Evolutionary conservation across 2,888 invertebrate genomes (phyloP).

Genomic region (Stenodera caucasica): DNA sequence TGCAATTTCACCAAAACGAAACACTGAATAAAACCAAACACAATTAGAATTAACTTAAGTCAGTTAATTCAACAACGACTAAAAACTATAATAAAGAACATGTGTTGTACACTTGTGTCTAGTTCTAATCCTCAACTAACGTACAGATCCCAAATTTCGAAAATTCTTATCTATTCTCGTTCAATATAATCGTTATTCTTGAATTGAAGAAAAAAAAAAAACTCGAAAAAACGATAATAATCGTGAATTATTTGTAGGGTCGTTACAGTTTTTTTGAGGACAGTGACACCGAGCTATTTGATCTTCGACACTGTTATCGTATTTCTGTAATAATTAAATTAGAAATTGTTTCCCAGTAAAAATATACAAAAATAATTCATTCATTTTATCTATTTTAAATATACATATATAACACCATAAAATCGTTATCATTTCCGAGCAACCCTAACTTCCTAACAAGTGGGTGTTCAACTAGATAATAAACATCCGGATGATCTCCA

Average conservation of each 20-base stretch:
- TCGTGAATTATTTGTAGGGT: neutral
- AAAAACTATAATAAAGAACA: slow-evolving; percentile 25
- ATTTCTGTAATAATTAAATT: slow-evolving; percentile 18
- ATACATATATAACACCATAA: slow-evolving; percentile 18
- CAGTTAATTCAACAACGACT: neutral
- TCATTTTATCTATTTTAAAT: neutral
- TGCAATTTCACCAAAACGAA: neutral
- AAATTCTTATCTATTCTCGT: slow-evolving; percentile 19
- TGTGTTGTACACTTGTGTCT: slow-evolving; percentile 39
- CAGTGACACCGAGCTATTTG: slow-evolving; percentile 42
- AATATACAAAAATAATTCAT: neutral
- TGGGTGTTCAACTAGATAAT: slow-evolving; percentile 38
- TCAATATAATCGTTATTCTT: slow-evolving; percentile 14
- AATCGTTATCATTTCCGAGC: slow-evolving; percentile 48
- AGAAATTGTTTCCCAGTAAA: slow-evolving; percentile 8
- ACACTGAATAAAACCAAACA: neutral
- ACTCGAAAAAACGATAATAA: neutral
- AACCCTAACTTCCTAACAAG: slow-evolving; percentile 44
- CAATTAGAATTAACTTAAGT: neutral
- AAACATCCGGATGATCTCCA: slow-evolving; percentile 39
- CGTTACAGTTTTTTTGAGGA: slow-evolving; percentile 35
- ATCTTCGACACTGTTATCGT: slow-evolving; percentile 45
- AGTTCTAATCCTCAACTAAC: slow-evolving; percentile 1
- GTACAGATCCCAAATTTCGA: neutral
- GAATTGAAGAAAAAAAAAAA: neutral